Conservation (phyloP, 2,113 vertebrate species). For the Mungos mungo region DNA sequence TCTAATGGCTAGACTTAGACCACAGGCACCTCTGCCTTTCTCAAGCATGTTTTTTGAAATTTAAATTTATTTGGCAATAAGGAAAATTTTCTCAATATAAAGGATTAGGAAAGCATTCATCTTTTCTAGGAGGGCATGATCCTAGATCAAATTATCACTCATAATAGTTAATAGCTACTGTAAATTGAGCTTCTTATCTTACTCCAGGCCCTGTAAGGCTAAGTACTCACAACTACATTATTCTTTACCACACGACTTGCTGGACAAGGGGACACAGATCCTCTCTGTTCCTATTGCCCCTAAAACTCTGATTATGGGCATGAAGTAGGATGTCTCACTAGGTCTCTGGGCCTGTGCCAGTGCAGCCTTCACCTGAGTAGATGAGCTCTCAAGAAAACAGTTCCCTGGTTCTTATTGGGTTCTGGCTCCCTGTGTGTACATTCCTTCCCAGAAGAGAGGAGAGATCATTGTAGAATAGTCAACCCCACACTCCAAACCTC, state of each 20-base stretch:
- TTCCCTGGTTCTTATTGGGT: not conserved
- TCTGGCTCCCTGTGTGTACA: not conserved
- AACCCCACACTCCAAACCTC: not conserved
- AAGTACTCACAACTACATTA: not conserved
- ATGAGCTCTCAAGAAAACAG: not conserved
- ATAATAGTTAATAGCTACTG: not conserved
- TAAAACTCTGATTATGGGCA: not conserved
- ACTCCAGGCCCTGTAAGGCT: not conserved
- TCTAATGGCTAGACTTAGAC: not conserved
- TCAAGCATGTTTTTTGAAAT: not conserved
- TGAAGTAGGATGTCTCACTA: not conserved
- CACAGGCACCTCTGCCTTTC: not conserved
- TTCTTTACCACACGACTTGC: not conserved
- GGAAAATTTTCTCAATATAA: not conserved
- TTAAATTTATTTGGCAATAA: slow-evolving; percentile 1
- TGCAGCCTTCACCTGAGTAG: not conserved
- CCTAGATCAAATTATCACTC: not conserved
- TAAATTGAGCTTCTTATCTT: not conserved
- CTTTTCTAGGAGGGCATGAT: not conserved
- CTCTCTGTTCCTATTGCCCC: not conserved
- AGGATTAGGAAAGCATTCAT: not conserved
- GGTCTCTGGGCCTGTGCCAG: accelerated
- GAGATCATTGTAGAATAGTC: not conserved
- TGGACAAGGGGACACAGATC: not conserved
- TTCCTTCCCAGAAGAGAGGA: not conserved